Base-by-base conservation (phyloP, 2,888 invertebrate genomes). In the Lobophora halterata region DNA sequence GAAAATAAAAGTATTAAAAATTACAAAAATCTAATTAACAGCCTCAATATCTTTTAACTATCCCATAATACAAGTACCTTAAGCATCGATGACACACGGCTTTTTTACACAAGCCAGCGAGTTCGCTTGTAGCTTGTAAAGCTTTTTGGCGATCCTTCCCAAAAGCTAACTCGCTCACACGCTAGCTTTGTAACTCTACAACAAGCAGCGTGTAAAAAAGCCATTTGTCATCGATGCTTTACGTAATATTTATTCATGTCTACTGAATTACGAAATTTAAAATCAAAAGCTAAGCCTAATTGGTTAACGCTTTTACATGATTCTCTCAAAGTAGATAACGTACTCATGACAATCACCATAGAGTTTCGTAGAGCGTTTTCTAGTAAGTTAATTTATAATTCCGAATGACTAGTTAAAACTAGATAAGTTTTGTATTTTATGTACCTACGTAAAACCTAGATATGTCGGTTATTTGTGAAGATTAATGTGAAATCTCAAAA, bases 331-430 rank as follows among this genome's bases (percentile, higher is more conserved):
- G 18, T n/a, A 31, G n/a, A 18, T 18, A 40, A 40, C 13, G 19
- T 34, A 30, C 10, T 16, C 12, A 19, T 24, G 17, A 13, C 10
- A 24, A 36, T 27, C 16, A 20, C 27, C 26, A 19, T 36, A 44
- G 39, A 27, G 21, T 1, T 49, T 49, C 28, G 23, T 5, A 29
- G 36, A 24, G 2, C n/a, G 2, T 6, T n/a, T n/a, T n/a, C n/a
- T n/a, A n/a, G n/a, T n/a, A n/a, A n/a, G n/a, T n/a, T n/a, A n/a
- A n/a, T n/a, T 32, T 31, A 34, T 20, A 41, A 43, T 48, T 49
- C 35, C 35, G 26, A 47, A 52, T 63, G 65, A 65, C 65, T 65
- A 65, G 62, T 52, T 40, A 42, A 31, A 54, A 58, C 53, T 61
- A 63, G 49, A 55, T 28, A 49, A 47, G 25, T 49, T 46, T 29